Evolutionary conservation across 2,797 vertebrate genomes (phyloP).

Genomic region (Macropus fuliginosus): DNA sequence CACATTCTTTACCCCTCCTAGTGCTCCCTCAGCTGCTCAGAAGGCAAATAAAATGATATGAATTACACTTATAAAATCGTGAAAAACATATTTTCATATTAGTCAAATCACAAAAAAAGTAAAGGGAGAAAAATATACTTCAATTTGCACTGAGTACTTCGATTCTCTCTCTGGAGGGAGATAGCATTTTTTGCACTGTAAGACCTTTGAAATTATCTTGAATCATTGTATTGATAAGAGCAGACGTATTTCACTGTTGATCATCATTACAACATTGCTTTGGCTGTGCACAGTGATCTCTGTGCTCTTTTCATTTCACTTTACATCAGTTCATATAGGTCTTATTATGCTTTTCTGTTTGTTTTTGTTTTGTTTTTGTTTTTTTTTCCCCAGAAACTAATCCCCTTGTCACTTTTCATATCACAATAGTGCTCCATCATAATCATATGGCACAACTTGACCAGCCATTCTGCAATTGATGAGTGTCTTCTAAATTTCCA

Average conservation of each 20-base stretch:
- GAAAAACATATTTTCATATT: neutral
- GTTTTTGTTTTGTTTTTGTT: neutral
- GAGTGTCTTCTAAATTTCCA: neutral
- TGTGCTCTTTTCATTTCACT: neutral
- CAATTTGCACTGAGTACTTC: neutral
- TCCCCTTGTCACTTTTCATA: neutral
- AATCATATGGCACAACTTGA: neutral
- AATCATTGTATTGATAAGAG: neutral
- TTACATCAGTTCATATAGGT: neutral
- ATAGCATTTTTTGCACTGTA: neutral
- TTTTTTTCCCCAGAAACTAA: neutral
- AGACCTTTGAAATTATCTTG: neutral
- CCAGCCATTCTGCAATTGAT: neutral
- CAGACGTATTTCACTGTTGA: neutral
- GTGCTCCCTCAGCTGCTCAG: neutral
- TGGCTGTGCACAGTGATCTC: neutral
- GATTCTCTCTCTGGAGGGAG: neutral
- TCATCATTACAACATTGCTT: neutral
- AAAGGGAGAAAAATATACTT: neutral
- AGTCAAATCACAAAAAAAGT: neutral
- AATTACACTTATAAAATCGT: neutral
- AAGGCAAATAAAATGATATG: neutral
- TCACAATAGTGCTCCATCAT: too few species aligned
- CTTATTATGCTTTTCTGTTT: neutral
- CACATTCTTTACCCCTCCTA: neutral